Evolutionary conservation across 2,113 vertebrate species (phyloP), one percentile per base, ranked within the genome.

Genomic region (Corydoras sp.): DNA sequence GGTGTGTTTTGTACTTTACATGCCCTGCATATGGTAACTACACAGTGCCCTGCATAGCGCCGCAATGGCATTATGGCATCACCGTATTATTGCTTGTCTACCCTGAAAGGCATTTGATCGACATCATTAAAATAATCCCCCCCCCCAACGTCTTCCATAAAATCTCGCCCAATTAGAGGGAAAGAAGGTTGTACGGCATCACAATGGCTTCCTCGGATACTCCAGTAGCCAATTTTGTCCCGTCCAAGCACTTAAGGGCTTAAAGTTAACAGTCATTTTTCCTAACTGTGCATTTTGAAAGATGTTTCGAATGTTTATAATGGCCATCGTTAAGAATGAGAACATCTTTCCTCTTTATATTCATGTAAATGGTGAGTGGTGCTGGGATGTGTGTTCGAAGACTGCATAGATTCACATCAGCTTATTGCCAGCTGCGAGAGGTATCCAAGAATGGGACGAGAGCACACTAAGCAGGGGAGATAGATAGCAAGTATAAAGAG

Each of bases 401-500:
- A 79, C 85, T 88, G 88, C 89, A 90, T 89, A 91, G 88, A 87
- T 89, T 71, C 71, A 76, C 59, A 74, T 65, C 69, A 80, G 75
- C 62, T 71, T 73, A 81, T 79, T 76, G 74, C 77, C 71, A 82
- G 77, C 79, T 82, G 75, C 67, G 77, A 70, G 81, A 79, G 66
- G 72, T 76, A 61, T 56, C 53, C 56, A 62, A 79, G 53, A 61
- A 62, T 56, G 35, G 32, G 58, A 62, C 73, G 50, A 71, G 71
- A 72, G 71, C 77, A 85, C 91, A 91, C 87, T 89, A 89, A 88
- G 91, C 91, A 2, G 10, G 91, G 90, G 89, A 86, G 89, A 87
- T 88, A 90, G 87, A 92, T 90, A 91, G 93, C 86, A 89, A 95
- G 94, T 92, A 89, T 91, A 87, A 76, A 82, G 84, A 67, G 81